A percentile compares a stretch with the other conserved stretches of the same genome.
These are phyloP conservation scores for Cephalophus harveyi DNA, from an alignment of 2,113 vertebrate genomes.

Conservation along the genomic window DNA sequence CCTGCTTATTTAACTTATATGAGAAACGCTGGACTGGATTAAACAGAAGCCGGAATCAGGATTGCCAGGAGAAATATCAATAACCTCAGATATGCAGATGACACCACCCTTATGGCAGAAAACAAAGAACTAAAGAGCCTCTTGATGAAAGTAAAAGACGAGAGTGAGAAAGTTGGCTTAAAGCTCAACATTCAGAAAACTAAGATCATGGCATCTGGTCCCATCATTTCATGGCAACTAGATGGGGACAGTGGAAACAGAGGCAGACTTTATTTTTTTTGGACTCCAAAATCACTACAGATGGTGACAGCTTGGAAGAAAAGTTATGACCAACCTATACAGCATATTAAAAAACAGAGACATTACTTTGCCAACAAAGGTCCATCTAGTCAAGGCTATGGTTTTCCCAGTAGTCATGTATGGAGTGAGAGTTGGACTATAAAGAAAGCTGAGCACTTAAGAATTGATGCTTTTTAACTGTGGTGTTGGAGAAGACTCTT, in stretches of 20 bases:
- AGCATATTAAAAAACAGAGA: background rate
- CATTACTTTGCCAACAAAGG: background rate
- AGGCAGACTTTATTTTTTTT: background rate
- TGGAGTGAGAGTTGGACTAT: background rate
- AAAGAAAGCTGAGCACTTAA: background rate
- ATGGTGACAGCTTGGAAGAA: background rate
- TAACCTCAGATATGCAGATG: too few species aligned
- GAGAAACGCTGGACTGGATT: background rate
- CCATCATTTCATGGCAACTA: background rate
- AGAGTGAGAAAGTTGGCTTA: background rate
- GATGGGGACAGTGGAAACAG: background rate
- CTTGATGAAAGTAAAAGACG: background rate
- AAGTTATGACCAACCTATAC: background rate
- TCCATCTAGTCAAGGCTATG: background rate
- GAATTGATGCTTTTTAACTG: background rate
- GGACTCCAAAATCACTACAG: background rate
- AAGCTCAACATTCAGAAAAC: background rate
- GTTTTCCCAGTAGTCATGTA: background rate
- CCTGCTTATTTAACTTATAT: background rate
- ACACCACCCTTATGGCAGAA: too few species aligned
- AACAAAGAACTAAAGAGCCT: background rate
- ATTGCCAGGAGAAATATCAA: too few species aligned
- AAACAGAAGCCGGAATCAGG: too few species aligned
- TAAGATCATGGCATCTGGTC: background rate
- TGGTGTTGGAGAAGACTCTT: background rate